These are phyloP conservation scores for Myripristis jacobus DNA, from an alignment of 2,797 vertebrate species.

Conservation along the genomic window DNA sequence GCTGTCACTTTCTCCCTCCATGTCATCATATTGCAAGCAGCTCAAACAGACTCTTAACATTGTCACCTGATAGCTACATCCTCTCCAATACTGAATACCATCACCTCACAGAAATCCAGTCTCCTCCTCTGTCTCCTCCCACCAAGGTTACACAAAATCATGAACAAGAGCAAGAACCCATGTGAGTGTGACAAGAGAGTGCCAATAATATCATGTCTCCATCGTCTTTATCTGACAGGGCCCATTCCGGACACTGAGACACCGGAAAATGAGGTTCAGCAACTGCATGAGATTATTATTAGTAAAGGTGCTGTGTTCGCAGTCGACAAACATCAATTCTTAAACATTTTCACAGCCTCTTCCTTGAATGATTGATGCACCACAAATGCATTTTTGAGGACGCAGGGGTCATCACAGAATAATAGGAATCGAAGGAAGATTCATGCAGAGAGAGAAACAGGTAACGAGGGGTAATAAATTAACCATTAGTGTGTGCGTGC, in stretches of 20 bases:
- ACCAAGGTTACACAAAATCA: slow-evolving; percentile 56
- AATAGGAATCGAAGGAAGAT: slow-evolving; percentile 22
- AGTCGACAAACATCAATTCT: slow-evolving; percentile 30
- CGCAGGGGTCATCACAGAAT: slow-evolving; percentile 37
- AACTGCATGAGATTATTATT: slow-evolving; percentile 39
- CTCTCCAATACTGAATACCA: slow-evolving; percentile 31
- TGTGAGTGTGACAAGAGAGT: neutral
- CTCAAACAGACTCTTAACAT: slow-evolving; percentile 58
- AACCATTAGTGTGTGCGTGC: slow-evolving; percentile 16
- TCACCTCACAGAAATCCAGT: slow-evolving; percentile 34
- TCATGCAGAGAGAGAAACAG: slow-evolving; percentile 2
- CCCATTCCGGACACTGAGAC: neutral
- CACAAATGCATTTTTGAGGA: slow-evolving; percentile 51
- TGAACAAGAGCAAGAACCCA: slow-evolving; percentile 17
- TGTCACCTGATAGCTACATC: slow-evolving; percentile 45
- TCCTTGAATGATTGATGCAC: slow-evolving; percentile 34
- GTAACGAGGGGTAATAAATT: slow-evolving; percentile 29
- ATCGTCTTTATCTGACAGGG: slow-evolving; percentile 14
- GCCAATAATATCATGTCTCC: slow-evolving; percentile 21
- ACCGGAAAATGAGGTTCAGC: slow-evolving; percentile 17
- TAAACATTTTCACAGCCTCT: slow-evolving; percentile 24
- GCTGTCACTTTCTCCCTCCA: neutral
- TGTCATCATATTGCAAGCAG: slow-evolving; percentile 45
- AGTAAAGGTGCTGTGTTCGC: slow-evolving; percentile 24
- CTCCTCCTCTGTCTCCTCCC: slow-evolving; percentile 12